These are phyloP conservation scores for Chelonoidis abingdonii DNA, from an alignment of 2,113 vertebrate species.

Conservation along the genomic window DNA sequence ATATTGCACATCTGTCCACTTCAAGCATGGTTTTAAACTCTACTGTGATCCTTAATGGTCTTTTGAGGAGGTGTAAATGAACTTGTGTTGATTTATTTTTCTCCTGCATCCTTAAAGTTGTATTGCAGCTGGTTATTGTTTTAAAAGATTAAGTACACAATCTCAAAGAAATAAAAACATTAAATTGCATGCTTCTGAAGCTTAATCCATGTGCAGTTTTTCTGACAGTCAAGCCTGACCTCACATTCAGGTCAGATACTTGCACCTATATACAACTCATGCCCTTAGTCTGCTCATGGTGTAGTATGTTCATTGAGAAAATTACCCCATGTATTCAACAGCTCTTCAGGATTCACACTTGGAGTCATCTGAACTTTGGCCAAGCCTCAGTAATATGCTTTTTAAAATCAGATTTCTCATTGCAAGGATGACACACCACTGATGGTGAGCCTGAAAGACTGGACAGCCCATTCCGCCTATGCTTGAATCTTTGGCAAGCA, in stretches of 20 bases:
- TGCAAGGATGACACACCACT: neutral
- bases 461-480: neutral
- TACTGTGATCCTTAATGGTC: neutral
- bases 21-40: neutral
- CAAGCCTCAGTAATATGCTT: neutral
- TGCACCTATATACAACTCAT: neutral
- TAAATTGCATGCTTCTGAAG: neutral
- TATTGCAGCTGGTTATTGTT: slow-evolving; percentile 1
- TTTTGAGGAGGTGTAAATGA: neutral
- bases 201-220: slow-evolving; percentile 38
- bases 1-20: neutral
- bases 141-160: neutral
- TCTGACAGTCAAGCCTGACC: neutral
- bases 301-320: neutral
- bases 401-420: neutral
- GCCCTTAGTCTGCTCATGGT: neutral
- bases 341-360: neutral
- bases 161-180: slow-evolving; percentile 35
- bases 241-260: neutral
- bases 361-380: slow-evolving; percentile 41
- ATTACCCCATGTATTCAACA: slow-evolving; percentile 33
- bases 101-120: neutral
- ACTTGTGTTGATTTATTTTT: neutral
- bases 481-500: slow-evolving; percentile 1
- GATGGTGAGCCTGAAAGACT: neutral